Percentiles rank a stretch among this genome's conserved stretches.
Evolutionary conservation across 92 coral and sea anemone species (phyloP).

Genomic region (Phymanthus crucifer): DNA sequence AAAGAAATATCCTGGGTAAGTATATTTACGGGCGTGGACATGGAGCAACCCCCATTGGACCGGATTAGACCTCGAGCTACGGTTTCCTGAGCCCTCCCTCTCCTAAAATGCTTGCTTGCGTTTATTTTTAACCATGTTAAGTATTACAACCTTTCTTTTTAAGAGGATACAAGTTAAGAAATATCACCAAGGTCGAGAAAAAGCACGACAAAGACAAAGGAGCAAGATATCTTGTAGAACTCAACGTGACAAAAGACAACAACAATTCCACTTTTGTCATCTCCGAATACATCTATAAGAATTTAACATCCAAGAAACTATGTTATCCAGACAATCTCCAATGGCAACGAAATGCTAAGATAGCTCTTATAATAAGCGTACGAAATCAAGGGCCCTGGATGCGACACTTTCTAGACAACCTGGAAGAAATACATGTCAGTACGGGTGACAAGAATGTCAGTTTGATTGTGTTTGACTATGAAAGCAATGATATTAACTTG

Average conservation of each 20-base stretch:
- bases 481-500: constrained; percentile 61
- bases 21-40: background rate
- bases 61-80: background rate
- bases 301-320: constrained; percentile 8
- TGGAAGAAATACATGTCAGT: constrained; percentile 43
- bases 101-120: background rate
- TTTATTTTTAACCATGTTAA: background rate
- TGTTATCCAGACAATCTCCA: constrained; percentile 58
- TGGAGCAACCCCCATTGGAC: too few species aligned
- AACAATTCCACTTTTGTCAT: constrained; percentile 36
- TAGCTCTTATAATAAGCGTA: constrained; percentile 58
- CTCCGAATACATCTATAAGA: constrained; percentile 75
- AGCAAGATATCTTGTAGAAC: constrained; percentile 62
- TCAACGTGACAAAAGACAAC: constrained; percentile 41
- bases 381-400: constrained; percentile 71
- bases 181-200: constrained; percentile 65
- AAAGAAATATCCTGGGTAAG: constrained; percentile 65
- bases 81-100: background rate
- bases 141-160: background rate
- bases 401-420: constrained; percentile 65
- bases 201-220: constrained; percentile 54
- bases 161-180: constrained; percentile 60
- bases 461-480: constrained; percentile 59
- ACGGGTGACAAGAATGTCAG: constrained; percentile 30
- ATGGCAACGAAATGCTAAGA: constrained; percentile 60